These are phyloP conservation scores for Serinus canaria DNA, from an alignment of 2,113 vertebrate genomes.

Conservation along the genomic window DNA sequence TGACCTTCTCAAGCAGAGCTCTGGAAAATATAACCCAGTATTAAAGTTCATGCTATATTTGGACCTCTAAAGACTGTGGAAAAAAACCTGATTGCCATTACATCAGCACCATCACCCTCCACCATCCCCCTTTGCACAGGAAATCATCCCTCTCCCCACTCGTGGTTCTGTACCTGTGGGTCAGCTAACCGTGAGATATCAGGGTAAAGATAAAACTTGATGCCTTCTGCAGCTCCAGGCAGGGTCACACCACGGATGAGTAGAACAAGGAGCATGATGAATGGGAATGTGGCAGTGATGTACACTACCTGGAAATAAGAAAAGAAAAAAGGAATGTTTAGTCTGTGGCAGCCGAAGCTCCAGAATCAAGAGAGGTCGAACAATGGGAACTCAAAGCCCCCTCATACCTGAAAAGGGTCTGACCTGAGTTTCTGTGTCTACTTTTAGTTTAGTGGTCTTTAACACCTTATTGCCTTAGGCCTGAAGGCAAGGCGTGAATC, in stretches of 20 bases:
- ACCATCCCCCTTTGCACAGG: neutral
- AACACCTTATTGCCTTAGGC: neutral
- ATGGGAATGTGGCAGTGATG: slow-evolving; percentile 95
- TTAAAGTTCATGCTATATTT: neutral
- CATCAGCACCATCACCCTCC: neutral
- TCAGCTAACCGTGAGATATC: slow-evolving; percentile 88
- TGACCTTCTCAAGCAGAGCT: slow-evolving; percentile 28
- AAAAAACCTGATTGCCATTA: neutral
- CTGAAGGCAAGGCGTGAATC: neutral
- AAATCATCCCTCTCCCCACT: neutral
- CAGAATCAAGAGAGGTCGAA: neutral
- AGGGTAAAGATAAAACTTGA: slow-evolving; percentile 98
- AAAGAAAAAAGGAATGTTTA: neutral
- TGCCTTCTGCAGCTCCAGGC: slow-evolving; percentile 92
- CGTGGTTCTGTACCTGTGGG: slow-evolving; percentile 83
- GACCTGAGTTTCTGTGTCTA: neutral
- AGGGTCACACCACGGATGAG: slow-evolving; percentile 94
- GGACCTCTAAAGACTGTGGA: neutral
- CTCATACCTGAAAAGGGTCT: neutral
- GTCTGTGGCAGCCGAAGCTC: neutral
- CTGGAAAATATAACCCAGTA: slow-evolving; percentile 38
- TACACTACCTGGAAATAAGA: slow-evolving; percentile 82
- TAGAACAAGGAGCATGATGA: slow-evolving; percentile 95
- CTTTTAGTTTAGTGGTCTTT: neutral
- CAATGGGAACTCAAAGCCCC: neutral